Percentiles rank a stretch among this genome's conserved stretches.
These are phyloP conservation scores for Bombus picipes DNA, from an alignment of 1,140 invertebrate genomes.

Conservation along the genomic window DNA sequence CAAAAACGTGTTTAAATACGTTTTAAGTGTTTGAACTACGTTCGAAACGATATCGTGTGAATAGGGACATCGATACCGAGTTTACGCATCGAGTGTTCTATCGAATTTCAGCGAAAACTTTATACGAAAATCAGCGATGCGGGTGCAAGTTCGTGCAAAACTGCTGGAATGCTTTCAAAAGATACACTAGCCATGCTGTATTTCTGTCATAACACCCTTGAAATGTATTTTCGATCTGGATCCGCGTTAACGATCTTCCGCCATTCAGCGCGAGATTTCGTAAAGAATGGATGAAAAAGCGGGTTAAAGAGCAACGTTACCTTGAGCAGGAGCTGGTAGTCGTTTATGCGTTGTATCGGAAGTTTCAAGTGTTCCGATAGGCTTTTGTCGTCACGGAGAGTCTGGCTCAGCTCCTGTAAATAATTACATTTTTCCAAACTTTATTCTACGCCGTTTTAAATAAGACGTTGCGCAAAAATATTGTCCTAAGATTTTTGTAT, in stretches of 20 bases:
- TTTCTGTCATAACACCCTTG: slow-evolving; percentile 61
- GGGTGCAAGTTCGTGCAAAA: slow-evolving; percentile 24
- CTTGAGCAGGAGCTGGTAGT: slow-evolving; percentile 97
- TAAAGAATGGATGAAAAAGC: neutral
- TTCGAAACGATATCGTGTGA: neutral
- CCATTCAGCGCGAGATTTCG: neutral
- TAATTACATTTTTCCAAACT: neutral
- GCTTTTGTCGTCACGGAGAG: slow-evolving; percentile 93
- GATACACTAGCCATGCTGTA: slow-evolving; percentile 53
- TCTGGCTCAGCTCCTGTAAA: slow-evolving; percentile 91
- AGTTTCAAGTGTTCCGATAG: slow-evolving; percentile 95
- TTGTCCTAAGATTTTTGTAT: neutral
- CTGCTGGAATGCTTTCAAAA: slow-evolving; percentile 67
- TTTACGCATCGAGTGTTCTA: neutral
- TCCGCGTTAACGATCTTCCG: slow-evolving; percentile 17
- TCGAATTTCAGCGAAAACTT: slow-evolving; percentile 22
- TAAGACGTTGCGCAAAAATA: neutral
- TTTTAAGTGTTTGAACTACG: neutral
- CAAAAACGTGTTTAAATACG: neutral
- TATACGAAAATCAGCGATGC: neutral
- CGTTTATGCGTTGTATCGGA: slow-evolving; percentile 97
- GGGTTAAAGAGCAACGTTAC: slow-evolving; percentile 82
- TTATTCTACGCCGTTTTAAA: neutral
- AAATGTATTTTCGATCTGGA: slow-evolving; percentile 57
- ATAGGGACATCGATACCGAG: too few species aligned